Conservation (phyloP, 2,797 vertebrate species). For the Arctocebus calabarensis region DNA sequence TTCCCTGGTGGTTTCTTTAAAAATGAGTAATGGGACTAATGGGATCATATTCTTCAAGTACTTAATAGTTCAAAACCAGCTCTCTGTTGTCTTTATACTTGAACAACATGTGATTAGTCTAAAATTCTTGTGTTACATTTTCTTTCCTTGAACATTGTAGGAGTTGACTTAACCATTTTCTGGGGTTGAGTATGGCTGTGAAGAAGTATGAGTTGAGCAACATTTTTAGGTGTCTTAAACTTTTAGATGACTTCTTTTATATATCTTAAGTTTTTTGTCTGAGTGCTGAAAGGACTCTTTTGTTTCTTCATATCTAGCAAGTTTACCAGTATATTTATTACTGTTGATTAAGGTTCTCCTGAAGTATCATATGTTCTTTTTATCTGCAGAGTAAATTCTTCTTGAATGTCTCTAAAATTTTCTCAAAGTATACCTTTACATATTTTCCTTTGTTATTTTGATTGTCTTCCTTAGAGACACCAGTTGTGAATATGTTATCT, state of each 20-base stretch:
- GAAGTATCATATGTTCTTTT: not conserved
- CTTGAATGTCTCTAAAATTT: not conserved
- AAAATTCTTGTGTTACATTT: not conserved
- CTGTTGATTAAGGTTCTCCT: not conserved
- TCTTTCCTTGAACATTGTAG: not conserved
- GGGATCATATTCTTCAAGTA: not conserved
- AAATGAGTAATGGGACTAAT: not conserved
- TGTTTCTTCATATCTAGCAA: not conserved
- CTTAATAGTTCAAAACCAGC: not conserved
- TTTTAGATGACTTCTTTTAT: not conserved
- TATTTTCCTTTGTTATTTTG: not conserved
- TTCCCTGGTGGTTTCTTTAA: slow-evolving; percentile 4
- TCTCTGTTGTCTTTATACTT: not conserved
- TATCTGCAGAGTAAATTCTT: not conserved
- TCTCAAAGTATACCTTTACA: not conserved
- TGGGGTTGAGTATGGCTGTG: not conserved
- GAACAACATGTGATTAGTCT: not conserved
- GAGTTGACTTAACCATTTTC: not conserved
- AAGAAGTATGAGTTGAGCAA: not conserved
- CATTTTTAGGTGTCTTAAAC: too few species aligned
- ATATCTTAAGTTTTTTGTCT: not conserved
- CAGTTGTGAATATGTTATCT: not conserved
- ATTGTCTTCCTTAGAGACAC: not conserved
- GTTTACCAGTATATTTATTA: not conserved
- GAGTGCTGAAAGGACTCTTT: not conserved